Conservation (phyloP, 2,113 vertebrate species). For the Dasyprocta punctata region DNA sequence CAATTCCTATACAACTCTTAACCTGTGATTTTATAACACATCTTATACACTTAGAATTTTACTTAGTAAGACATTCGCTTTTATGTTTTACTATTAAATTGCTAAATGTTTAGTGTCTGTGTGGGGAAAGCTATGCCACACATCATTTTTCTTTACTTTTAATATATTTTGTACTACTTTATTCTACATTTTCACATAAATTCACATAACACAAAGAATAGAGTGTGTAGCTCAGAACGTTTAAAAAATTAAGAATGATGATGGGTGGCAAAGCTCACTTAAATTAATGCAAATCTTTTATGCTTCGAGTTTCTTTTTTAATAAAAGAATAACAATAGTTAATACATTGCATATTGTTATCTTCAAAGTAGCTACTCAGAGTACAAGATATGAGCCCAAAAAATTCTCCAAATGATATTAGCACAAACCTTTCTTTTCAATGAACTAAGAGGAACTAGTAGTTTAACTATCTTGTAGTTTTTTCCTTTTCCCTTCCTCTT, state of each 20-base stretch:
- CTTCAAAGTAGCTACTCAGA: neutral
- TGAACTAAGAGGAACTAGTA: too few species aligned
- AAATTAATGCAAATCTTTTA: conserved; percentile 4
- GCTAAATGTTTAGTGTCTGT: neutral
- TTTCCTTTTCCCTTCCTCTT: too few species aligned
- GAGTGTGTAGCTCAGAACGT: neutral
- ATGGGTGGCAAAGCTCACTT: neutral
- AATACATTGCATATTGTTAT: neutral
- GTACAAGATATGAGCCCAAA: neutral
- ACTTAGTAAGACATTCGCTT: neutral
- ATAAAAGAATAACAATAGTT: neutral
- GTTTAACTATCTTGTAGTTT: too few species aligned
- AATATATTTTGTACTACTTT: neutral
- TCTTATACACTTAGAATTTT: neutral
- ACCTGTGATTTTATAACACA: neutral
- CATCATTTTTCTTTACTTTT: neutral
- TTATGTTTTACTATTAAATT: neutral
- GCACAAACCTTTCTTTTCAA: too few species aligned
- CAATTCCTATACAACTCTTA: neutral
- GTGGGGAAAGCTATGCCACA: neutral
- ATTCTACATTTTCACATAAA: neutral
- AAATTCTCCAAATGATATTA: too few species aligned
- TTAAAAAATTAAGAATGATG: neutral
- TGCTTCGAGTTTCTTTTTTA: neutral
- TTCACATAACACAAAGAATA: neutral